A percentile compares a stretch with the other conserved stretches of the same genome.
phyloP scores from a whole-genome alignment of 2,888 invertebrate genomes.

The Heteromurus nitidus region DNA sequence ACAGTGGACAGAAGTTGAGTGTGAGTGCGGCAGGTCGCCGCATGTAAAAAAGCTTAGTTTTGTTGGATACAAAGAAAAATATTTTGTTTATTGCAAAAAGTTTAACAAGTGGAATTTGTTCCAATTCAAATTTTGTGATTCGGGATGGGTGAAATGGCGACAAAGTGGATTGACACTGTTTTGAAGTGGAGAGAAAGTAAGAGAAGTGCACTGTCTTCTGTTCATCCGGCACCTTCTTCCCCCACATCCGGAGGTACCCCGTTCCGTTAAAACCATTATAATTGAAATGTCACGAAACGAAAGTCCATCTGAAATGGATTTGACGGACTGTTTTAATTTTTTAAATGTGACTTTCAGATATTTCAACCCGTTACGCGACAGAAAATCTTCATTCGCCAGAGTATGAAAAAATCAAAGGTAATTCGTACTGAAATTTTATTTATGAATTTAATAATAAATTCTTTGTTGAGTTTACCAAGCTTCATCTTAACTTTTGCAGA shows the following conservation, averaged over 20 bases:
- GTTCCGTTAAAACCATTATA: neutral
- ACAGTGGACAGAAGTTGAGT: no score
- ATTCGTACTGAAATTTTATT: neutral
- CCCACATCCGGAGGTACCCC: conserved; percentile 29
- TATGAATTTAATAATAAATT: conserved; percentile 18
- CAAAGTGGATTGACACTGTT: conserved; percentile 56
- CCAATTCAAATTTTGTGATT: no score
- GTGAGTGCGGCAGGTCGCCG: no score
- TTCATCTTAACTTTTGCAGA: conserved; percentile 42
- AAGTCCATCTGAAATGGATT: neutral
- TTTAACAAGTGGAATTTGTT: no score
- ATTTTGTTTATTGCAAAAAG: no score
- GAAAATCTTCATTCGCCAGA: conserved; percentile 64
- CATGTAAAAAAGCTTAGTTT: no score
- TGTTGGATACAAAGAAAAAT: no score
- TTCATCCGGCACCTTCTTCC: conserved; percentile 49
- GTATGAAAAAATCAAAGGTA: conserved; percentile 68
- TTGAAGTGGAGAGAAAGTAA: conserved; percentile 55
- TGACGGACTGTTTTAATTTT: neutral
- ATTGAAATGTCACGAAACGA: neutral
- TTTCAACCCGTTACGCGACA: conserved; percentile 56
- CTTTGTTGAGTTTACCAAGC: neutral
- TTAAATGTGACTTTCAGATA: conserved; percentile 42
- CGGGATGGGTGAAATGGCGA: conserved; percentile 49
- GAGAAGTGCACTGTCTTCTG: conserved; percentile 46